Evolutionary conservation across 2,888 invertebrate species (phyloP), one percentile per base, ranked within the genome.

Genomic region (Lobophora halterata): DNA sequence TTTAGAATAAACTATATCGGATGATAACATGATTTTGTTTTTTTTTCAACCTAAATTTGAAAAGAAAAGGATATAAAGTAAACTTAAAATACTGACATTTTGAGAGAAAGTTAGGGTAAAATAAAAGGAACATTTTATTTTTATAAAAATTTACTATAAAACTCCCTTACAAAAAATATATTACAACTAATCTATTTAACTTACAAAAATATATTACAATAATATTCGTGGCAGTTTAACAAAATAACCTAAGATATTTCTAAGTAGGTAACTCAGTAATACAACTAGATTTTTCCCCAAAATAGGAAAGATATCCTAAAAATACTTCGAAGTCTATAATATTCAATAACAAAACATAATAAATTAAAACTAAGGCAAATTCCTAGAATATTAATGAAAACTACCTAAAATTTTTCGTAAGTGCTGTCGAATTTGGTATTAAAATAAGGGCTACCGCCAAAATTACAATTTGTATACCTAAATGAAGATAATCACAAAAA

Each of bases 91-190:
- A 6, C 5, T 17, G 5, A 17, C 2, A 21, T 12, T n/a, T 14
- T 20, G 5, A 10, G 24, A 18, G 4, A 18, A 20, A 3, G 17
- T 2, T 1, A 6, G 18, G n/a, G 1, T 6, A 41, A 43, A 50
- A 53, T 46, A 48, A 21, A 36, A 29, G 19, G 18, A 14, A 19
- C 26, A 19, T 21, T 5, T 6, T 52, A 58, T 66, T 70, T 70
- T 67, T 61, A 69, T 70, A 72, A 70, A 70, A 66, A 55, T 74
- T 74, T 77, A 74, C 63, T 76, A 64, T 64, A 74, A 75, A 72
- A 71, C 42, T 65, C 55, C 61, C 62, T 72, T 66, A 70, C 60
- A 58, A 61, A 63, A 61, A 61, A 58, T 66, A 70, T 59, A 65
- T 52, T 63, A 63, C 56, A 65, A 26, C 50, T 51, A 51, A 16